Evolutionary conservation across 2,888 invertebrate genomes (phyloP).

Genomic region (Drosophila antonietae): DNA sequence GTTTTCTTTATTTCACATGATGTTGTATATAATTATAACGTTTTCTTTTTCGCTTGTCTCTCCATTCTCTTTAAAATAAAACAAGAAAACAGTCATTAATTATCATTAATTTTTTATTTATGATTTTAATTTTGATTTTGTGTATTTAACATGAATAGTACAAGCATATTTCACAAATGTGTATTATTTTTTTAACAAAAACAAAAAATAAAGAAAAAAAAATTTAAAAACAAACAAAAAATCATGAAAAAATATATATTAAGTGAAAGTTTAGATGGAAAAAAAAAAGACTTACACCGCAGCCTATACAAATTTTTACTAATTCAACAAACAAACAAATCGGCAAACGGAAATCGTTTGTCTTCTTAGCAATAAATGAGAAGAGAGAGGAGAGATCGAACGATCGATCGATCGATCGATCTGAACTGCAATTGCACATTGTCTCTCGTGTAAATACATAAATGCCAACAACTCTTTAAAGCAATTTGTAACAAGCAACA

Average conservation of each 20-base stretch:
- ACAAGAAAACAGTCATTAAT: slow-evolving; percentile 10
- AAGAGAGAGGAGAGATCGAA: slow-evolving; percentile 6
- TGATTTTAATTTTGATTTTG: slow-evolving; percentile 20
- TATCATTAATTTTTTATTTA: slow-evolving; percentile 6
- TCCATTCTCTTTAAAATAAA: neutral
- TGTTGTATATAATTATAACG: slow-evolving; percentile 44
- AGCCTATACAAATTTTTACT: slow-evolving; percentile 13
- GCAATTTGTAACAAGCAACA: slow-evolving; percentile 28
- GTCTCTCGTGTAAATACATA: slow-evolving; percentile 34
- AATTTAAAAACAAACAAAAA: neutral
- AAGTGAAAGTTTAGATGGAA: slow-evolving; percentile 11
- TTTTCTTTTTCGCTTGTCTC: neutral
- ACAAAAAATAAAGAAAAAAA: slow-evolving; percentile 2
- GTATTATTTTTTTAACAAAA: slow-evolving; percentile 32
- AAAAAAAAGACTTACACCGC: slow-evolving; percentile 24
- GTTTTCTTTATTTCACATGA: neutral
- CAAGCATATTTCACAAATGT: slow-evolving; percentile 46
- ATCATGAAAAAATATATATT: neutral
- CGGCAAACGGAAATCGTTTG: slow-evolving; percentile 9
- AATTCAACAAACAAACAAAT: slow-evolving; percentile 31
- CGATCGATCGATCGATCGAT: neutral
- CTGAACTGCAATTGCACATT: slow-evolving; percentile 11
- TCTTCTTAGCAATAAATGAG: slow-evolving; percentile 3
- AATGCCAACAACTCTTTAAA: slow-evolving; percentile 31
- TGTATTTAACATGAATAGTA: slow-evolving; percentile 50